Percentiles rank a stretch among this genome's conserved stretches.
Evolutionary conservation across 2,113 vertebrate species (phyloP).

Genomic region (Eretmochelys imbricata): DNA sequence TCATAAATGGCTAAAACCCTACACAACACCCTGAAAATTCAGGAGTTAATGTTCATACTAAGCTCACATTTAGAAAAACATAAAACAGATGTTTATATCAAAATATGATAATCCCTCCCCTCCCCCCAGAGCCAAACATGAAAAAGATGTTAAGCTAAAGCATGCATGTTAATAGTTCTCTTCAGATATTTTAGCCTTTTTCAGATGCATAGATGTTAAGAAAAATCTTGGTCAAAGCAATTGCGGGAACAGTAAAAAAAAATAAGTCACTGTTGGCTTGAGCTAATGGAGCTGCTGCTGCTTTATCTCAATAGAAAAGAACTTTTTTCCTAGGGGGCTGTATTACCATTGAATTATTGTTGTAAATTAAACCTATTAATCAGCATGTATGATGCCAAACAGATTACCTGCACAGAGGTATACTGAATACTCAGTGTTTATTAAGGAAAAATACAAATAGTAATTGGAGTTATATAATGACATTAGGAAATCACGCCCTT

Average conservation of each 20-base stretch:
- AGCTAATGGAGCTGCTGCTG: conserved; percentile 48
- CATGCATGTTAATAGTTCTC: conserved; percentile 70
- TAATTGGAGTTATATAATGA: background rate
- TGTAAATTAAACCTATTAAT: conserved; percentile 63
- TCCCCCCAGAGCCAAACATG: conserved; percentile 65
- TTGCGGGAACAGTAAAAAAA: background rate
- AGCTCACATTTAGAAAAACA: conserved; percentile 74
- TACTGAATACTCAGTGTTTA: background rate
- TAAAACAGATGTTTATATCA: conserved; percentile 80
- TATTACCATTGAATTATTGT: conserved; percentile 30
- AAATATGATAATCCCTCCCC: conserved; percentile 67
- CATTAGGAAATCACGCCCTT: background rate
- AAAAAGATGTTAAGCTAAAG: conserved; percentile 74
- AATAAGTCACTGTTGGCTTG: conserved; percentile 16
- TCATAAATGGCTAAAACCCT: background rate
- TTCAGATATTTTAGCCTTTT: conserved; percentile 72
- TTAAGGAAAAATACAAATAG: background rate
- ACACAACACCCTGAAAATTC: conserved; percentile 63
- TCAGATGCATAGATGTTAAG: conserved; percentile 54
- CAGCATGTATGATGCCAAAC: conserved; percentile 17
- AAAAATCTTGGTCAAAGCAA: conserved; percentile 63
- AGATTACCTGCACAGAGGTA: conserved; percentile 26
- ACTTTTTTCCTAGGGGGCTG: conserved; percentile 45
- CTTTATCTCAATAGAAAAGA: conserved; percentile 61
- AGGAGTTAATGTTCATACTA: conserved; percentile 72